A percentile compares a stretch with the other conserved stretches of the same genome.
These are phyloP conservation scores for Pelobates fuscus DNA, from an alignment of 2,113 vertebrate genomes.

Conservation along the genomic window DNA sequence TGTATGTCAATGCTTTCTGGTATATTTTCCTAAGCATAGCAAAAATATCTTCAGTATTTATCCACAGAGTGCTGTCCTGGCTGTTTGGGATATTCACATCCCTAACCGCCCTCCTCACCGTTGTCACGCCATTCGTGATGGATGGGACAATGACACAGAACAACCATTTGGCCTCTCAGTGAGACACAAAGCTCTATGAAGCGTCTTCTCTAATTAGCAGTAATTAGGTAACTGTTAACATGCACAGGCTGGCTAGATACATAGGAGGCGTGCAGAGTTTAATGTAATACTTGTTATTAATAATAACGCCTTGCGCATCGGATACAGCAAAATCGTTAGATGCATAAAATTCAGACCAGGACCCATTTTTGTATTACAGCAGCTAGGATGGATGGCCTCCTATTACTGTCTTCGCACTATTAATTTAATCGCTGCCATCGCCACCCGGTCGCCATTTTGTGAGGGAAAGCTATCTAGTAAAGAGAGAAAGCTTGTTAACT, in stretches of 20 bases:
- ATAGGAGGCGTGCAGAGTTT: neutral
- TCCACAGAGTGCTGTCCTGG: neutral
- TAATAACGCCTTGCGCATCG: neutral
- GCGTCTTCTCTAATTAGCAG: conserved; percentile 31
- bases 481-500: too few relatives aligned
- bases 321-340: neutral
- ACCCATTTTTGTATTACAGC: neutral
- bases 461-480: too few relatives aligned
- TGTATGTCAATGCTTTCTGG: too few relatives aligned
- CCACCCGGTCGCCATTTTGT: too few relatives aligned
- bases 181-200: conserved; percentile 21
- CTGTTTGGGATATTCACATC: neutral
- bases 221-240: conserved; percentile 38
- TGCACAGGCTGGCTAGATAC: conserved; percentile 18
- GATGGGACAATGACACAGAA: neutral
- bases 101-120: neutral
- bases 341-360: neutral
- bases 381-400: too few relatives aligned
- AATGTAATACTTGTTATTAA: conserved; percentile 25
- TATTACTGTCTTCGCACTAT: too few relatives aligned
- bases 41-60: neutral
- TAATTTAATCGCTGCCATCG: too few relatives aligned
- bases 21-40: too few relatives aligned
- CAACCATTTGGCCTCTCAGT: conserved; percentile 34
- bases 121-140: conserved; percentile 6